phyloP scores from a whole-genome alignment of 2,113 vertebrate species.

The Neolamprologus variostigma region DNA sequence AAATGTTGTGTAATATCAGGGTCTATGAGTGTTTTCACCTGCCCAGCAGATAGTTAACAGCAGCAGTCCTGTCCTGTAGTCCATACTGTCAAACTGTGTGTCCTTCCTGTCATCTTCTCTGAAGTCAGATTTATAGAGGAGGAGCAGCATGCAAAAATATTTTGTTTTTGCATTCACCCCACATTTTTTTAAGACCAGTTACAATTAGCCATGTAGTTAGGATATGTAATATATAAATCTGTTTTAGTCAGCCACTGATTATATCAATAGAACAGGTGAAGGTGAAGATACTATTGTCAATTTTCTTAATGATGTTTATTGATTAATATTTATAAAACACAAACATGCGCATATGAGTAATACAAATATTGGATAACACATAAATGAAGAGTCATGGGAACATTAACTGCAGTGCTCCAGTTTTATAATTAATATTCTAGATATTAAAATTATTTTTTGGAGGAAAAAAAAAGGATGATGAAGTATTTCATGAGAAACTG shows the following conservation, averaged over 20 bases:
- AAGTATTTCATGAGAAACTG: rapidly evolving
- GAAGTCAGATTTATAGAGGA: background rate
- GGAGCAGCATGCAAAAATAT: background rate
- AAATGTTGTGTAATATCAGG: background rate
- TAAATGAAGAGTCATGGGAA: too few species aligned
- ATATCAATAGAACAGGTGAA: rapidly evolving
- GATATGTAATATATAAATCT: background rate
- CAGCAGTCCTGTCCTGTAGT: rapidly evolving
- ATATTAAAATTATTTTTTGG: background rate
- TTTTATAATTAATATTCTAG: too few species aligned
- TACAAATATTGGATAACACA: too few species aligned
- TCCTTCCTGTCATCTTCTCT: background rate
- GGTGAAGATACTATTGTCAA: background rate
- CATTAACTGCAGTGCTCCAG: too few species aligned
- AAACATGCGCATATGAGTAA: too few species aligned
- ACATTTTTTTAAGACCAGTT: rapidly evolving
- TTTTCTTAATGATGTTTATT: rapidly evolving
- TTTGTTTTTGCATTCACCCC: rapidly evolving
- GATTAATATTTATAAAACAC: background rate
- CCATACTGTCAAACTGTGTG: background rate
- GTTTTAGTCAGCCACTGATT: background rate
- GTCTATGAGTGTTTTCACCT: rapidly evolving
- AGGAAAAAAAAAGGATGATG: background rate
- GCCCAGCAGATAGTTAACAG: background rate
- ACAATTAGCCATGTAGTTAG: background rate